Percentiles rank a stretch among this genome's conserved stretches.
Conservation (phyloP, 2,797 vertebrate genomes). For the Chaunax sp. region DNA sequence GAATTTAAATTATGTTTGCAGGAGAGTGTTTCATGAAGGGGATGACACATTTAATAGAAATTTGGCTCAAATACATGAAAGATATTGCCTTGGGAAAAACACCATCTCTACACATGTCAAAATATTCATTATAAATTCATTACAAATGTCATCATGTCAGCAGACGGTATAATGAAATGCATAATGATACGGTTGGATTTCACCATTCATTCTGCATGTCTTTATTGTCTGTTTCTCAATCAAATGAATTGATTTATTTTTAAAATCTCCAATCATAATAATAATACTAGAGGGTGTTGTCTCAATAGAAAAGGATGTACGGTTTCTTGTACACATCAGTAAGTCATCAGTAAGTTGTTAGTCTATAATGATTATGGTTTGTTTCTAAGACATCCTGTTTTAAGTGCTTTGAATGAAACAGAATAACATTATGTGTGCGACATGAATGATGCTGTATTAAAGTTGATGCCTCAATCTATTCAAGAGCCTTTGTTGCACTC, state of each 20-base stretch:
- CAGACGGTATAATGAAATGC: constrained; percentile 21
- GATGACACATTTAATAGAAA: constrained; percentile 16
- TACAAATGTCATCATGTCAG: constrained; percentile 29
- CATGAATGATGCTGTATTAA: constrained; percentile 82
- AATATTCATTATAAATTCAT: constrained; percentile 48
- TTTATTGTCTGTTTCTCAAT: not conserved
- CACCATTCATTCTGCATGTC: constrained; percentile 6
- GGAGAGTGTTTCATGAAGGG: not conserved
- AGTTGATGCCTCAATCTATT: constrained; percentile 85
- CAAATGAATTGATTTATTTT: constrained; percentile 22
- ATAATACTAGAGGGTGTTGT: constrained; percentile 2
- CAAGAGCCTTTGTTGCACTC: constrained; percentile 80
- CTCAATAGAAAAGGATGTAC: constrained; percentile 36
- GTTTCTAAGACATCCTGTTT: constrained; percentile 71
- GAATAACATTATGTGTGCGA: constrained; percentile 76
- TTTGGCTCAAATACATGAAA: constrained; percentile 15
- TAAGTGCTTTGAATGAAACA: constrained; percentile 78
- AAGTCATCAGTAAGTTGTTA: constrained; percentile 52
- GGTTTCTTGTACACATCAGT: constrained; percentile 56
- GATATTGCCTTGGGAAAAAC: constrained; percentile 30
- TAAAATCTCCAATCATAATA: constrained; percentile 19
- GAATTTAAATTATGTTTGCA: constrained; percentile 1
- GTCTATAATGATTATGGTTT: constrained; percentile 61
- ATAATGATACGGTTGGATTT: constrained; percentile 26
- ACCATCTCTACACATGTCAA: constrained; percentile 35